Conservation (phyloP, 2,797 vertebrate genomes). For the Enteromius argenteus region DNA sequence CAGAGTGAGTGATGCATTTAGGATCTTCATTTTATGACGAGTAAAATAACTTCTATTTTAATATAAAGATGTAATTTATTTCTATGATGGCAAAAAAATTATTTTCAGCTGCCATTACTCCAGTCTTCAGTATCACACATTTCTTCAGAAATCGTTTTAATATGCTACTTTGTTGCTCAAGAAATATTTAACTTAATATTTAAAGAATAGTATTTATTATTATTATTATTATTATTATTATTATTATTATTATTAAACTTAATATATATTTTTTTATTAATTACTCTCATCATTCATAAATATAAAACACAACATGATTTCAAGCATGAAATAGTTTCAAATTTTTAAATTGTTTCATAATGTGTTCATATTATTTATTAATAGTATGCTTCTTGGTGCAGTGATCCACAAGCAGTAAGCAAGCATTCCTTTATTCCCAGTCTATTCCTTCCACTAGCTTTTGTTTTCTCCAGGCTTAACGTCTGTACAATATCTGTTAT, state of each 20-base stretch:
- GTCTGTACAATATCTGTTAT: not conserved
- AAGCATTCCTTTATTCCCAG: not conserved
- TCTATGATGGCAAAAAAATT: not conserved
- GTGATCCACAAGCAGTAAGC: not conserved
- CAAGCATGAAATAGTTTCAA: not conserved
- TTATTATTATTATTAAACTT: too few relatives aligned
- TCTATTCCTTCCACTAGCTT: not conserved
- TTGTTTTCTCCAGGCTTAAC: not conserved
- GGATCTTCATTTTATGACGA: not conserved
- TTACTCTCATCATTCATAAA: not conserved
- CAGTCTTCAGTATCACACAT: not conserved
- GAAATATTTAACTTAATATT: not conserved
- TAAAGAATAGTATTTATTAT: too few relatives aligned
- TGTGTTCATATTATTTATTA: not conserved
- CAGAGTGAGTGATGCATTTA: not conserved
- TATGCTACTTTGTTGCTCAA: not conserved
- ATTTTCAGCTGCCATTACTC: not conserved
- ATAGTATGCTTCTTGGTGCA: too few relatives aligned
- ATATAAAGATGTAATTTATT: not conserved
- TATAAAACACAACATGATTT: not conserved
- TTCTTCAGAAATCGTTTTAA: not conserved
- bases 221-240: too few relatives aligned
- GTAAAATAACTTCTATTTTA: not conserved
- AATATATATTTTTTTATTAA: too few relatives aligned
- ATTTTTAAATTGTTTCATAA: not conserved